Percentiles rank a stretch among this genome's conserved stretches.
These are phyloP conservation scores for Girardinus metallicus DNA, from an alignment of 2,797 vertebrate species.

Conservation along the genomic window DNA sequence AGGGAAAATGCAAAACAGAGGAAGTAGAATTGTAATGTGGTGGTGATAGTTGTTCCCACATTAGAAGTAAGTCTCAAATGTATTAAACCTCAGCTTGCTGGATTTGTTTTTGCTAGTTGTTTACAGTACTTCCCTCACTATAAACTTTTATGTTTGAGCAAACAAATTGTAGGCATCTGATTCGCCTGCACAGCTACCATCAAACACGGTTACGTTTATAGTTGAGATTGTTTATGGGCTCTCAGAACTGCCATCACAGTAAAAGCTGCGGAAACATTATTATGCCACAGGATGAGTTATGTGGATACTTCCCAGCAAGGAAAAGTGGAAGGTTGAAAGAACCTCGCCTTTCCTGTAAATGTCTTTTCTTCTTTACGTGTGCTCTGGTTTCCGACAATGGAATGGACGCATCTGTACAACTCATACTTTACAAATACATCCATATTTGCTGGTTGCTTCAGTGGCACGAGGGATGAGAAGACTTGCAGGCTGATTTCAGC, in stretches of 20 bases:
- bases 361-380: neutral
- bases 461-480: neutral
- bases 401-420: neutral
- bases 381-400: neutral
- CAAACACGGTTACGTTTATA: constrained; percentile 4
- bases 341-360: neutral
- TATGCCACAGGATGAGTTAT: neutral
- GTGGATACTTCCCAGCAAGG: neutral
- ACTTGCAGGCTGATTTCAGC: neutral
- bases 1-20: neutral
- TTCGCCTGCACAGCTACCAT: constrained; percentile 2
- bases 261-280: constrained; percentile 6
- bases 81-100: neutral
- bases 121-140: neutral
- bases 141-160: neutral
- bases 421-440: neutral
- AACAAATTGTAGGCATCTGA: constrained; percentile 1
- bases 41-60: neutral
- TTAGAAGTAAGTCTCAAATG: neutral
- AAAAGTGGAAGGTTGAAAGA: constrained; percentile 3
- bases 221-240: constrained; percentile 4
- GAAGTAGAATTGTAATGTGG: neutral
- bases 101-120: neutral
- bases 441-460: neutral
- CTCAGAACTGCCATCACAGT: constrained; percentile 2